These are phyloP conservation scores for Rhamnusium bicolor DNA, from an alignment of 2,888 invertebrate genomes.

Conservation along the genomic window DNA sequence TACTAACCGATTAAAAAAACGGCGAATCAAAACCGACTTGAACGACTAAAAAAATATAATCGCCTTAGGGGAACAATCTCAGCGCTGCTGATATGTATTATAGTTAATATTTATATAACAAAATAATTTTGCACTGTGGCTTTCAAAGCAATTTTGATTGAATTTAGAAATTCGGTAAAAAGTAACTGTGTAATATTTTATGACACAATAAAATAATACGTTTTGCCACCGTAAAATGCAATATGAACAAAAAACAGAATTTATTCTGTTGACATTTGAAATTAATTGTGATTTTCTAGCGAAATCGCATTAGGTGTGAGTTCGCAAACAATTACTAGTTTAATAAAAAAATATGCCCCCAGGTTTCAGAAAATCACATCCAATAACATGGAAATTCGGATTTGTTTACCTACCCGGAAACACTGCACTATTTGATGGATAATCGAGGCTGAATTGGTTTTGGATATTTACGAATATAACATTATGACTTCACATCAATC, in stretches of 20 bases:
- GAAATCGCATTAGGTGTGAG: slow-evolving; percentile 40
- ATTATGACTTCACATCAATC: slow-evolving; percentile 20
- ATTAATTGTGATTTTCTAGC: slow-evolving; percentile 5
- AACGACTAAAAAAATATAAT: too few species aligned
- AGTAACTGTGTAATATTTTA: not conserved
- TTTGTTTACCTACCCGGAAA: slow-evolving; percentile 52
- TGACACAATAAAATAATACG: not conserved
- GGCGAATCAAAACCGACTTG: too few species aligned
- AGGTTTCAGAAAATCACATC: slow-evolving; percentile 44
- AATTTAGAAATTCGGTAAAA: not conserved
- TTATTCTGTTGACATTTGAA: slow-evolving; percentile 3
- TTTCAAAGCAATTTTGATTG: too few species aligned
- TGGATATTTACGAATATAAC: slow-evolving; percentile 18
- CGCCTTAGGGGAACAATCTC: too few species aligned
- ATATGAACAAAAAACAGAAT: not conserved
- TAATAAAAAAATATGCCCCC: slow-evolving; percentile 40
- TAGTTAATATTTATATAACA: too few species aligned
- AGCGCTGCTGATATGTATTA: too few species aligned
- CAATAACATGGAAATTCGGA: slow-evolving; percentile 55
- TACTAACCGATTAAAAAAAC: too few species aligned
- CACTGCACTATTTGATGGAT: slow-evolving; percentile 43
- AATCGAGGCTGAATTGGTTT: slow-evolving; percentile 20
- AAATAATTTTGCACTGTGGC: too few species aligned
- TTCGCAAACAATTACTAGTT: slow-evolving; percentile 41
- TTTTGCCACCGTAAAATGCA: not conserved